Conservation (phyloP, 2,797 vertebrate species). For the Pseudochirops cupreus region DNA sequence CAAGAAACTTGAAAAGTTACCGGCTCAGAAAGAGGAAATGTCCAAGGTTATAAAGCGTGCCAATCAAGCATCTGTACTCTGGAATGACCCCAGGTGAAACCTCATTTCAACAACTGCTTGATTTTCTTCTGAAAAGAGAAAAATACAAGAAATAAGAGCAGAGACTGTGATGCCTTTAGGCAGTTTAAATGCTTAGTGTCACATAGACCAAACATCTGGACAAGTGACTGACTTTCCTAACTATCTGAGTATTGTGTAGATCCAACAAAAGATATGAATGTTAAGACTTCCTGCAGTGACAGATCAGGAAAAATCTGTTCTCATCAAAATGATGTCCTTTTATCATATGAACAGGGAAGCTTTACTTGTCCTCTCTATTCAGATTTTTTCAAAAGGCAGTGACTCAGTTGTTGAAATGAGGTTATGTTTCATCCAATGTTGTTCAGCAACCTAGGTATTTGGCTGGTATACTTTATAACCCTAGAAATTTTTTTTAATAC, state of each 20-base stretch:
- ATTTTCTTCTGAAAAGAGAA: not conserved
- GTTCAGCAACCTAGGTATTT: not conserved
- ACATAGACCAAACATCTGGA: not conserved
- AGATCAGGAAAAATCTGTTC: not conserved
- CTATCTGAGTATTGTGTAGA: accelerated
- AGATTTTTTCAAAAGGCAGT: not conserved
- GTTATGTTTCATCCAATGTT: not conserved
- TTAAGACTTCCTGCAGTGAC: not conserved
- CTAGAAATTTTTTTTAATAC: not conserved
- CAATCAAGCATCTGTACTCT: not conserved
- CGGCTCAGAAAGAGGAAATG: not conserved
- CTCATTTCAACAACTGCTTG: not conserved
- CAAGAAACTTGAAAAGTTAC: not conserved
- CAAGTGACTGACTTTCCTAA: not conserved
- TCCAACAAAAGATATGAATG: not conserved
- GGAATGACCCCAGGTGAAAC: constrained; percentile 5
- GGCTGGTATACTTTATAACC: no score
- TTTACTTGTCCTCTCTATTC: not conserved
- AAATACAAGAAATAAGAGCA: not conserved
- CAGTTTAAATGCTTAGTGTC: not conserved
- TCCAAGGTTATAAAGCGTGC: not conserved
- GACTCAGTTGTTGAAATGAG: not conserved
- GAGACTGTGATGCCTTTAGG: not conserved
- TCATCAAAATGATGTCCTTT: not conserved
- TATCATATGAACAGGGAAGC: not conserved